Evolutionary conservation across 1,140 invertebrate genomes (phyloP).

Genomic region (Planococcus citri): DNA sequence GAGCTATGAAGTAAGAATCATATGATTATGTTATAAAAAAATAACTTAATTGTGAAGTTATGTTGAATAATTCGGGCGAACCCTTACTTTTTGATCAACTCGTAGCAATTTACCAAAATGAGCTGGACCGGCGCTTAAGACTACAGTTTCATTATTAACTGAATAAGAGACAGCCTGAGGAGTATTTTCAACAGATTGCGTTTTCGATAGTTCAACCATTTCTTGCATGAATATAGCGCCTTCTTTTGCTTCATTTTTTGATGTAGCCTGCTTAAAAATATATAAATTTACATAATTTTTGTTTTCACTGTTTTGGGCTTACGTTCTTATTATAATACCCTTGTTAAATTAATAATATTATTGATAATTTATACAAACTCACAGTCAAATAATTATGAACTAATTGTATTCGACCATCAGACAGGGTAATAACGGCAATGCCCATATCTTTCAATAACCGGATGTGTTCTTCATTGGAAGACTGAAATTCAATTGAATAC

Average conservation of each 20-base stretch:
- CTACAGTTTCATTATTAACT: conserved; percentile 32
- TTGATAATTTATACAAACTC: conserved; percentile 30
- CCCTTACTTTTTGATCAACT: conserved; percentile 38
- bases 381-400: conserved; percentile 73
- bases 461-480: conserved; percentile 81
- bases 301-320: no score
- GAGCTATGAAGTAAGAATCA: conserved; percentile 33
- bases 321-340: no score
- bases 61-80: background rate
- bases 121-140: conserved; percentile 68
- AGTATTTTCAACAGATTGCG: conserved; percentile 40
- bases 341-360: conserved; percentile 17
- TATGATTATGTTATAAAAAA: background rate
- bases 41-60: background rate
- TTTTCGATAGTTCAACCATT: conserved; percentile 81
- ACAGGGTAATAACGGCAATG: conserved; percentile 74
- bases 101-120: conserved; percentile 75
- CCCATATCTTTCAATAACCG: conserved; percentile 83
- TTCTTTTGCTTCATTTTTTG: conserved; percentile 74
- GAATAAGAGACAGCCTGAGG: conserved; percentile 28
- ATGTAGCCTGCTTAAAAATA: conserved; percentile 53
- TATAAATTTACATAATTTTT: background rate
- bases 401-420: conserved; percentile 81
- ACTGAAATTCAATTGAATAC: conserved; percentile 34
- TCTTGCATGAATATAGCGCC: conserved; percentile 93